Evolutionary conservation across 2,797 vertebrate genomes (phyloP).

Genomic region (Pogoniulus pusillus): DNA sequence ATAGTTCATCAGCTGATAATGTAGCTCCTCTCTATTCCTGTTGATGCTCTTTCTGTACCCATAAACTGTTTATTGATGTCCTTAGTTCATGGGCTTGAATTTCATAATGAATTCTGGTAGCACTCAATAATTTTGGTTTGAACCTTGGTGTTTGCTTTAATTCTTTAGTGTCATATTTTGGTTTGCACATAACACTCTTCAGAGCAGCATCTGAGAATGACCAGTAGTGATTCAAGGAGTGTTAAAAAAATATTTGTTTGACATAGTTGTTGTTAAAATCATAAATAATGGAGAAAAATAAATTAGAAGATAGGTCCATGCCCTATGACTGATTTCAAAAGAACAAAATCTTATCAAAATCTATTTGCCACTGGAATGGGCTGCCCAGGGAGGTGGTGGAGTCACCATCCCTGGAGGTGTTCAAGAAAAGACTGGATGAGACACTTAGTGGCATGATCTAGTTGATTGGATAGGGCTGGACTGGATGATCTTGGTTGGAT

Average conservation of each 20-base stretch:
- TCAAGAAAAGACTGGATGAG: too few species aligned
- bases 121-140: constrained; percentile 5
- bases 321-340: not conserved
- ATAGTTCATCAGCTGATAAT: constrained; percentile 1
- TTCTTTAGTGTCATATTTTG: not conserved
- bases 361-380: too few species aligned
- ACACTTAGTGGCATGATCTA: too few species aligned
- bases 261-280: not conserved
- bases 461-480: too few species aligned
- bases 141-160: not conserved
- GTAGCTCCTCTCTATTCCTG: not conserved
- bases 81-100: constrained; percentile 30
- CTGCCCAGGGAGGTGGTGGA: too few species aligned
- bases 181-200: not conserved
- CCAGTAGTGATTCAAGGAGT: not conserved
- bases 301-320: not conserved
- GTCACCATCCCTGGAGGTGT: too few species aligned
- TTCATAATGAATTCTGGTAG: constrained; percentile 3
- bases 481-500: too few species aligned
- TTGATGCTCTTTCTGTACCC: not conserved
- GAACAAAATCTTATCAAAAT: not conserved
- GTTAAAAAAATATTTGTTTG: not conserved
- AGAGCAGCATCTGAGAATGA: not conserved
- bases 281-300: not conserved
- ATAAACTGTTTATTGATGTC: not conserved